Evolutionary conservation across 1,140 invertebrate species (phyloP), one percentile per base, ranked within the genome.

Genomic region (Drosophila eugracilis): DNA sequence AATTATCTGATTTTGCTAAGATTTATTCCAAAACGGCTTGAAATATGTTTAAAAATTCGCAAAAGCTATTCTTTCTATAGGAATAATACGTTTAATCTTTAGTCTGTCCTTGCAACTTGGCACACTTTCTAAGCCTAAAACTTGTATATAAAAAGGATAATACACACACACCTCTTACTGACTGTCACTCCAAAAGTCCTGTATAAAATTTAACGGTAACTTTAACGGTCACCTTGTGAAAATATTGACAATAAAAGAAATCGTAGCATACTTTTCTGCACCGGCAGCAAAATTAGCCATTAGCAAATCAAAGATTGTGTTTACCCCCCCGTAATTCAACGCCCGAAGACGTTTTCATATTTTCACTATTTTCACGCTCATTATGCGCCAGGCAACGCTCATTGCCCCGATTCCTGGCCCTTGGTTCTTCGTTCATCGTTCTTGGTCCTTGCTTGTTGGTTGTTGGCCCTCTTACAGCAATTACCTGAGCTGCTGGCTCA

Each of bases 341-440:
- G 42, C 37, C 37, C 32, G 32, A 66, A 72, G 80, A 62, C 59
- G 55, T 65, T 86, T 79, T 85, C 62, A 86, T 85, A 77, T 85
- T 85, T 73, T 70, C 77, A 77, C 77, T 81, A 86, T 85, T 85
- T 85, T 86, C 81, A 84, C 81, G 81, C 80, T 85, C 81, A 85
- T 85, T 85, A 86, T 86, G 76, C 81, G 76, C 80, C 63, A 36
- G 80, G 26, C 66, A 53, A 57, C 57, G 49, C 72, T 63, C 50
- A 66, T 57, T 75, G 71, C 58, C 59, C 34, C 36, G 42, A 32
- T 26, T 41, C 7, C 12, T 59, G 52, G 60, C 66, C 63, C 67
- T 63, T 9, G 41, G 36, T 19, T 30, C 14, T 19, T 58, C 41
- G 60, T 30, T 30, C 9, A 7, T 15, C 14, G 36, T 6, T 37